These are phyloP conservation scores for Stenopsyche tienmushanensis DNA, from an alignment of 1,140 invertebrate genomes.

Conservation along the genomic window DNA sequence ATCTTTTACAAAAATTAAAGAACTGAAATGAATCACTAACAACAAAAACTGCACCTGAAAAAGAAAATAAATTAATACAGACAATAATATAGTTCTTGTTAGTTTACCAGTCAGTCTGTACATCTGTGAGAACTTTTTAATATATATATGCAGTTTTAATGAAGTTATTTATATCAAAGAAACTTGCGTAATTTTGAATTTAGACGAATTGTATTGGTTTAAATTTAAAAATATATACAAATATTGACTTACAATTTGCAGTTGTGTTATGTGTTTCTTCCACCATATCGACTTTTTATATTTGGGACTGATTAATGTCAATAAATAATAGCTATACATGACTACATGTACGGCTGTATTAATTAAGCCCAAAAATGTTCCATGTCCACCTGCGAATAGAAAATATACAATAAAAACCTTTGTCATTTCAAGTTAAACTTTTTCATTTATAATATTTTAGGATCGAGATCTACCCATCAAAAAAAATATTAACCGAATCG, in stretches of 20 bases:
- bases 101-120: too few relatives aligned
- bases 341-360: constrained; percentile 76
- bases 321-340: constrained; percentile 80
- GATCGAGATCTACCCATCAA: neutral
- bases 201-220: too few relatives aligned
- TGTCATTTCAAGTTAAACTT: too few relatives aligned
- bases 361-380: constrained; percentile 60
- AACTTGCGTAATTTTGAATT: too few relatives aligned
- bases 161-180: too few relatives aligned
- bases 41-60: constrained; percentile 72
- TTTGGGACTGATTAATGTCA: constrained; percentile 62
- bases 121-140: too few relatives aligned
- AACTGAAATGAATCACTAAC: constrained; percentile 67
- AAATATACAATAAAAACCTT: too few relatives aligned
- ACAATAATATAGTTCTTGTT: too few relatives aligned
- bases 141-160: too few relatives aligned
- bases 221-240: too few relatives aligned
- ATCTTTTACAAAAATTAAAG: constrained; percentile 65
- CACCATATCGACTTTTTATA: constrained; percentile 67
- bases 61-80: constrained; percentile 39
- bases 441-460: neutral
- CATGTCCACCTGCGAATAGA: constrained; percentile 61
- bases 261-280: constrained; percentile 74
- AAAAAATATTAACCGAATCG: neutral
- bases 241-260: constrained; percentile 68